Conservation (phyloP, 2,113 vertebrate species). For the Plestiodon gilberti region DNA sequence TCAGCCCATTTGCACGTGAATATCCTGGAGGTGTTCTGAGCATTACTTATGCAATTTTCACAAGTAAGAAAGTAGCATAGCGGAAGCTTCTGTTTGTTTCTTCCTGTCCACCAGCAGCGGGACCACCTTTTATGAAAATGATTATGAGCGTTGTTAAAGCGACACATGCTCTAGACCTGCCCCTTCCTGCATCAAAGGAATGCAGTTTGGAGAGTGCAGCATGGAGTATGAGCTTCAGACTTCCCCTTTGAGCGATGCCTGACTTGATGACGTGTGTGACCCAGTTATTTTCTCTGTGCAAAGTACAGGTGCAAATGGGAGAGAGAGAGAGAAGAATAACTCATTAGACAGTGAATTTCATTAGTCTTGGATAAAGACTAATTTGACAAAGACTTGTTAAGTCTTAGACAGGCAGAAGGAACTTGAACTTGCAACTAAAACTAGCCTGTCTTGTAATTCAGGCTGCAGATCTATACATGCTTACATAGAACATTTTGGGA, state of each 20-base stretch:
- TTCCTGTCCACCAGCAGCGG: not conserved
- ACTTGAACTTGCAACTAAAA: too few species aligned
- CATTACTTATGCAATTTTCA: too few species aligned
- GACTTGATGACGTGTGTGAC: not conserved
- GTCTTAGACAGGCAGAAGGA: too few species aligned
- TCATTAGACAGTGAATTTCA: too few species aligned
- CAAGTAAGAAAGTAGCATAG: too few species aligned
- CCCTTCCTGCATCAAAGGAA: too few species aligned
- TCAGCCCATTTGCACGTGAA: not conserved
- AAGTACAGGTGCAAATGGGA: not conserved
- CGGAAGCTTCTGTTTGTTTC: not conserved
- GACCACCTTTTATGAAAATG: not conserved
- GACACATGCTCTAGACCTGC: not conserved
- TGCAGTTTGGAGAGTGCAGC: not conserved
- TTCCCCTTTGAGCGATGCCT: not conserved
- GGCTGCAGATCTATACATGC: too few species aligned
- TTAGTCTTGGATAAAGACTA: not conserved
- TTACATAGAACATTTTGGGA: not conserved
- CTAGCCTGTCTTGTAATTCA: not conserved
- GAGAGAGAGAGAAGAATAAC: not conserved
- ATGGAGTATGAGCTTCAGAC: constrained; percentile 31
- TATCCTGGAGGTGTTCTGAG: not conserved
- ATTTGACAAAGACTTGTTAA: too few species aligned
- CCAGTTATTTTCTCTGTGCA: constrained; percentile 16
- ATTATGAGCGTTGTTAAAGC: not conserved